These are phyloP conservation scores for Hanleya hanleyi DNA, from an alignment of 2,888 invertebrate genomes.

Conservation along the genomic window DNA sequence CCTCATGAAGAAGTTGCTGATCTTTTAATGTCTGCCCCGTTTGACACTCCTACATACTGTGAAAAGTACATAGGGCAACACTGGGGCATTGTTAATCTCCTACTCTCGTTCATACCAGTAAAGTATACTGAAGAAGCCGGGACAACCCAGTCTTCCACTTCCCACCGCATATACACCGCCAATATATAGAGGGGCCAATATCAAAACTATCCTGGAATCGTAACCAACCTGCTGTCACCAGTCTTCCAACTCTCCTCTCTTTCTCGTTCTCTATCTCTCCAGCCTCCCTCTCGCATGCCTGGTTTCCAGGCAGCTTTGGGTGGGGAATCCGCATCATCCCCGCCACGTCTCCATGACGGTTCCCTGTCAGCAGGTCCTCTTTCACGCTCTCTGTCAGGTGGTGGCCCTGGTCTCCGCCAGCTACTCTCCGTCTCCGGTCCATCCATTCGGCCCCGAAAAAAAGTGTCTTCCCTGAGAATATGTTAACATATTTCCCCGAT, in stretches of 20 bases:
- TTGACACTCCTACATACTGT: conserved; percentile 4
- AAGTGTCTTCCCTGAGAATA: no score
- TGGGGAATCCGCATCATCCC: background rate
- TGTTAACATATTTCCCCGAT: no score
- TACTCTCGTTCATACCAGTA: no score
- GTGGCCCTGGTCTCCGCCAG: background rate
- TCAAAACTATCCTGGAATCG: no score
- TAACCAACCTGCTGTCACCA: no score
- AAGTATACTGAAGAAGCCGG: no score
- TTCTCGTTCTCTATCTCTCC: background rate
- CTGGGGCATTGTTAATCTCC: background rate
- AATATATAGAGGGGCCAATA: no score
- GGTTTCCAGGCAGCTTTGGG: background rate
- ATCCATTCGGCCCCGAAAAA: no score
- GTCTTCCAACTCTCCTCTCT: background rate
- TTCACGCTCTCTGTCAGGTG: background rate
- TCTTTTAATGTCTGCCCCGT: conserved; percentile 2
- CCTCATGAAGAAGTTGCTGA: no score
- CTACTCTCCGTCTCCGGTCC: background rate
- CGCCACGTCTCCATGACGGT: background rate
- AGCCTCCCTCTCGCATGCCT: background rate
- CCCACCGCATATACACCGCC: no score
- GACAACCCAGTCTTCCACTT: no score
- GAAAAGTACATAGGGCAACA: background rate
- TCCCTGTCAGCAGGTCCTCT: background rate